phyloP scores from a whole-genome alignment of 2,888 invertebrate genomes.

The Loripinus fragilis region DNA sequence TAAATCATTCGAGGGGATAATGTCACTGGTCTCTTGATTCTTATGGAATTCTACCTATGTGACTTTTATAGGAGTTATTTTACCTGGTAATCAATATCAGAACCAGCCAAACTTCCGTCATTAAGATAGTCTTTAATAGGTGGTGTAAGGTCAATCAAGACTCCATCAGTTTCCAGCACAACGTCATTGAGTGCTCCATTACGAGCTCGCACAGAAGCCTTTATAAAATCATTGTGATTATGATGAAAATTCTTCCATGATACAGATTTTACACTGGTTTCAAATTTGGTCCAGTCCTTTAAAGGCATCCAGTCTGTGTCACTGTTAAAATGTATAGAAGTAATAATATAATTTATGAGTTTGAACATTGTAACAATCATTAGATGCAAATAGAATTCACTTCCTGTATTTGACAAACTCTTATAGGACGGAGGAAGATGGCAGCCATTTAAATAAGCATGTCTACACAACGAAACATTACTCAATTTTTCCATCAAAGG shows the following conservation, averaged over 20 bases:
- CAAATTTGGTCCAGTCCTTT: slow-evolving; percentile 20
- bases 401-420: too few relatives aligned
- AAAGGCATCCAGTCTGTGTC: not conserved
- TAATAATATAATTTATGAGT: too few relatives aligned
- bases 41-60: too few relatives aligned
- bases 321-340: too few relatives aligned
- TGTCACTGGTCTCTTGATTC: too few relatives aligned
- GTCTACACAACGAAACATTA: too few relatives aligned
- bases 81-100: slow-evolving; percentile 28
- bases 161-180: slow-evolving; percentile 19
- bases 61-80: too few relatives aligned
- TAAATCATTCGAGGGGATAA: not conserved
- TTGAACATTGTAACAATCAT: too few relatives aligned
- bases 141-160: slow-evolving; percentile 25
- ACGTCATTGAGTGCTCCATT: slow-evolving; percentile 18
- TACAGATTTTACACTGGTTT: not conserved
- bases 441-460: too few relatives aligned
- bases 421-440: too few relatives aligned
- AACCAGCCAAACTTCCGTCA: not conserved
- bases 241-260: slow-evolving; percentile 29
- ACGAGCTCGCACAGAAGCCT: not conserved
- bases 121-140: slow-evolving; percentile 3
- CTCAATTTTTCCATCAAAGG: too few relatives aligned
- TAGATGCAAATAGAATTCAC: too few relatives aligned
- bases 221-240: slow-evolving; percentile 23